phyloP scores from a whole-genome alignment of 2,797 vertebrate species.

The Syncerus caffer region DNA sequence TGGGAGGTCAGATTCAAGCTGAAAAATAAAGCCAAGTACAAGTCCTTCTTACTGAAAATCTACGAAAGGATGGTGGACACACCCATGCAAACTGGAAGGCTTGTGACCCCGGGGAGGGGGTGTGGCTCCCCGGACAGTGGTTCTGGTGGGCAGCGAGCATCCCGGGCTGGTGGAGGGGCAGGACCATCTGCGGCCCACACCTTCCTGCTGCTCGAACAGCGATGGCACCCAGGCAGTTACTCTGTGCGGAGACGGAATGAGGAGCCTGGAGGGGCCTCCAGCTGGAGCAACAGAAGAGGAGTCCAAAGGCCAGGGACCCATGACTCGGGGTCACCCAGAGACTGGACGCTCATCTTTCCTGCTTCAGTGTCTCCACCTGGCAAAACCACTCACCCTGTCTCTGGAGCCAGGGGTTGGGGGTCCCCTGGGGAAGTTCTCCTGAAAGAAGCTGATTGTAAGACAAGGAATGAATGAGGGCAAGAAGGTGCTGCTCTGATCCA shows the following conservation, averaged over 20 bases:
- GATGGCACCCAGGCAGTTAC: not conserved
- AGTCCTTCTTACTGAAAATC: not conserved
- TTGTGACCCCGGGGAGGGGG: rapidly evolving
- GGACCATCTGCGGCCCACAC: not conserved
- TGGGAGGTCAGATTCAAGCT: not conserved
- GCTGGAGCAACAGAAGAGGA: not conserved
- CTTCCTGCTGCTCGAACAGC: not conserved
- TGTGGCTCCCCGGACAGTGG: not conserved
- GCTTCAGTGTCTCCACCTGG: not conserved
- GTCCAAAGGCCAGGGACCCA: not conserved
- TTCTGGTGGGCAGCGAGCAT: not conserved
- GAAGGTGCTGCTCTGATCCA: not conserved
- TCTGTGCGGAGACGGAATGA: not conserved
- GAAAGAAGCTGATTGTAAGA: not conserved
- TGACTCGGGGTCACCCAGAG: too few relatives aligned
- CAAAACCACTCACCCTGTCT: not conserved
- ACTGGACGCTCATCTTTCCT: not conserved
- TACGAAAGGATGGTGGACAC: not conserved
- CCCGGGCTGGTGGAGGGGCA: rapidly evolving
- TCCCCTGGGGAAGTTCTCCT: too few relatives aligned
- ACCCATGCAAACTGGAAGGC: not conserved
- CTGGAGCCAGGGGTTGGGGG: not conserved
- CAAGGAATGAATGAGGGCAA: not conserved
- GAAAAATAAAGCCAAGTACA: not conserved
- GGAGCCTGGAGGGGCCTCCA: not conserved